Evolutionary conservation across 2,797 vertebrate species (phyloP).

Genomic region (Uromys caudimaculatus): DNA sequence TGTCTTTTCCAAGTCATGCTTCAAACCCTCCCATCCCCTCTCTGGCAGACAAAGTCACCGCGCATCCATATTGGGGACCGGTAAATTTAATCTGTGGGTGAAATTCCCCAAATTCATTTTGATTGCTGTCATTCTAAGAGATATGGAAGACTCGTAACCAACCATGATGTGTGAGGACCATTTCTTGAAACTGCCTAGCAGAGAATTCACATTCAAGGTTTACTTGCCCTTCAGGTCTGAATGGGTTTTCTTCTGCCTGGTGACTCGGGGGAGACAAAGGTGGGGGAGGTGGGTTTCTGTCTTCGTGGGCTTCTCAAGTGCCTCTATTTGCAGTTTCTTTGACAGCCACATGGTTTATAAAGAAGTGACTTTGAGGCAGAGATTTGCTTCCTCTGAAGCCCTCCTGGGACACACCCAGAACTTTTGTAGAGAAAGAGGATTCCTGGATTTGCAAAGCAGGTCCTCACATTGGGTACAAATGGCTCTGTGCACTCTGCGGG

Average conservation of each 20-base stretch:
- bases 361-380: not conserved
- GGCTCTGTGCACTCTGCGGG: not conserved
- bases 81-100: constrained; percentile 70
- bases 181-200: constrained; percentile 21
- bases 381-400: not conserved
- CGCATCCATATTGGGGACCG: constrained; percentile 39
- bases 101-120: constrained; percentile 75
- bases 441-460: not conserved
- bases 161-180: constrained; percentile 35
- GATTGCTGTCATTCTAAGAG: constrained; percentile 70
- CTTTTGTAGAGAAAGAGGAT: not conserved
- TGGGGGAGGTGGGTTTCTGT: not conserved
- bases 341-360: not conserved
- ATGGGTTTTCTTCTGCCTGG: constrained; percentile 42
- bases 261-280: not conserved
- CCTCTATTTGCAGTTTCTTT: not conserved
- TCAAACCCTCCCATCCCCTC: constrained; percentile 1
- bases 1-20: not conserved
- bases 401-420: not conserved
- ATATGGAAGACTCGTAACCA: constrained; percentile 29
- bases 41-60: constrained; percentile 1
- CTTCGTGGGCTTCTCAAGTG: constrained; percentile 47
- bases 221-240: constrained; percentile 23
- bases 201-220: constrained; percentile 58
- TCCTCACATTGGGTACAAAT: not conserved